Conservation (phyloP, 1,140 invertebrate genomes). For the Eubasilissa regina region DNA sequence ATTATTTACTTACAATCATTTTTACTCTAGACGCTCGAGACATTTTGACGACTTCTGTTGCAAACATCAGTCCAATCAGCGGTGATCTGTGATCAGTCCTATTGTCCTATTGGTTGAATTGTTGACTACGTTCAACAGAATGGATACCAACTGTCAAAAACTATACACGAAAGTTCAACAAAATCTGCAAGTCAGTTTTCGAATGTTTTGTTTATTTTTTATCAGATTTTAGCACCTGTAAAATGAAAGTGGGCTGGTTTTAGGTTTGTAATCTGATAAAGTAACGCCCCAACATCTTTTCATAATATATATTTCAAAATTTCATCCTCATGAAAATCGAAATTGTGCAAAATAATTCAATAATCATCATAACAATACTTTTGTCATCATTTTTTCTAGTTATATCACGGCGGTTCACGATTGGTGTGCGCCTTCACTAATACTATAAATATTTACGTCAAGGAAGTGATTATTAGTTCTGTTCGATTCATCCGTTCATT, state of each 20-base stretch:
- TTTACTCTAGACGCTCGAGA: constrained; percentile 49
- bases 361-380: background rate
- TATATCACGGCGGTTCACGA: too few species aligned
- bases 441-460: constrained; percentile 4
- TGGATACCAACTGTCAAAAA: constrained; percentile 46
- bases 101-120: background rate
- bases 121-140: constrained; percentile 36
- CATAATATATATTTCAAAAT: background rate
- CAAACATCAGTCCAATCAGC: constrained; percentile 43
- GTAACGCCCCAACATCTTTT: background rate
- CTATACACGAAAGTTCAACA: constrained; percentile 42
- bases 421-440: background rate
- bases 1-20: constrained; percentile 51
- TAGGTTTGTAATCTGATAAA: constrained; percentile 17
- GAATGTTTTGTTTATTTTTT: constrained; percentile 26
- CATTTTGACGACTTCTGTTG: constrained; percentile 47
- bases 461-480: background rate
- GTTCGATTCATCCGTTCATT: background rate
- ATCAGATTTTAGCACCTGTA: background rate
- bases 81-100: background rate
- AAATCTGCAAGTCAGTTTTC: constrained; percentile 51
- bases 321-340: constrained; percentile 12
- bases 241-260: constrained; percentile 1
- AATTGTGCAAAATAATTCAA: constrained; percentile 14
- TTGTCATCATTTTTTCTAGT: background rate